Base-by-base conservation (phyloP, 2,888 invertebrate genomes). In the Apamea sordens region DNA sequence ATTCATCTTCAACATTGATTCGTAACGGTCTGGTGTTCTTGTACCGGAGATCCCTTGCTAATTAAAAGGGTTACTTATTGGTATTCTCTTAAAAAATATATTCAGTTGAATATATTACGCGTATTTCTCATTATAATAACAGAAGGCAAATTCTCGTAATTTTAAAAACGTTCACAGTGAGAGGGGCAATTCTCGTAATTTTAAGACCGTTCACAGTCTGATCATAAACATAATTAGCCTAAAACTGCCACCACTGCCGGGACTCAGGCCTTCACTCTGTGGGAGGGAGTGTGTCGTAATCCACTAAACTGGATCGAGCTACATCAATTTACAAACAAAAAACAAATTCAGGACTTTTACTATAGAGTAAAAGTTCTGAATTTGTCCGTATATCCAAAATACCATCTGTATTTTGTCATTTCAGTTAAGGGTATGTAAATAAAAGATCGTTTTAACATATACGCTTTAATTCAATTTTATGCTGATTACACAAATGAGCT, bases 401-500 rank as follows among this genome's bases (percentile, higher is more conserved):
- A 32, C 4, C 24, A 36, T 28, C n/a, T 21, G 7, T 21, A 32
- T 7, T 50, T 56, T 21, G 47, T 68, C 0, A 50, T 67, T 67
- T 61, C 15, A 44, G n/a, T n/a, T 36, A 44, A 32, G 68, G 84
- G 32, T 41, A 3, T 6, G 1, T 68, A 73, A 84, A 86, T 69
- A 76, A 86, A 86, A 84, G 10, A 70, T 75, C 4, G 47, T 75
- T 76, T 90, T 94, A 96, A 96, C 96, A 96, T 95, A 93, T 94
- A 96, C 92, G 94, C 91, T 96, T 96, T 96, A 95, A 94, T 96
- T 94, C 92, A 94, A 94, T 95, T 83, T 92, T 92, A 95, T 93
- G 95, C 94, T 92, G 96, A 95, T 94, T 96, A 96, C 94, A 96
- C 95, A 94, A 92, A 95, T 95, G 96, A 95, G 95, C 95, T 92